Percentiles rank a stretch among this genome's conserved stretches.
Evolutionary conservation across 2,797 vertebrate species (phyloP).

Genomic region (Crypturellus tataupa): DNA sequence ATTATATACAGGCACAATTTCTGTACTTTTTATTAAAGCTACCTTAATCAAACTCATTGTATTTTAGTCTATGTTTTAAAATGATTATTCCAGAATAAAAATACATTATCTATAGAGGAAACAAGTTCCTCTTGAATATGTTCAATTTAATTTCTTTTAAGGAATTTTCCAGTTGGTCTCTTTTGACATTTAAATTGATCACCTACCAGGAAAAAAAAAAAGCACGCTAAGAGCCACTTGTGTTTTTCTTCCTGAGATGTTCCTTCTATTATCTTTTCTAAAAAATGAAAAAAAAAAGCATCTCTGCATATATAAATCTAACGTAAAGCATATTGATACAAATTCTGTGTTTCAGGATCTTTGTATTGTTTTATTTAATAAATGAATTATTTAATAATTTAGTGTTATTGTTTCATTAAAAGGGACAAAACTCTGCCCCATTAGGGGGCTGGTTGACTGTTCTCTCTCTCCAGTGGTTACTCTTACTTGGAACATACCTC

Average conservation of each 20-base stretch:
- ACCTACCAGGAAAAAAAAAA: not conserved
- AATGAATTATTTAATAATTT: not conserved
- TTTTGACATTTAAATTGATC: slow-evolving; percentile 25
- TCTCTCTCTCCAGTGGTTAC: not conserved
- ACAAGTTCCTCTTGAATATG: slow-evolving; percentile 25
- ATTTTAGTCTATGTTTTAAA: slow-evolving; percentile 61
- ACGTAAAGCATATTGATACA: not conserved
- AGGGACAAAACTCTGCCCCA: not conserved
- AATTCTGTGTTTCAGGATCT: not conserved
- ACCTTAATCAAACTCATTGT: slow-evolving; percentile 68
- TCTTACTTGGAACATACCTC: not conserved
- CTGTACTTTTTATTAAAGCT: slow-evolving; percentile 61
- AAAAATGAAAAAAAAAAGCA: not conserved
- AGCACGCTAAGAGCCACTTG: not conserved
- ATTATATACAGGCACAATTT: slow-evolving; percentile 60
- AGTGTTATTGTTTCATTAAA: not conserved
- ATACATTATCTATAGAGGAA: slow-evolving; percentile 39
- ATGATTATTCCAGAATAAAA: slow-evolving; percentile 56
- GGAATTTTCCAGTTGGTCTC: slow-evolving; percentile 7
- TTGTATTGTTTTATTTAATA: not conserved
- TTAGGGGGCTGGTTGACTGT: not conserved
- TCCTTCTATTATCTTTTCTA: not conserved
- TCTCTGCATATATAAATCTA: not conserved
- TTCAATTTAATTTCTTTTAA: slow-evolving; percentile 41
- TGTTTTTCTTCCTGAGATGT: not conserved